phyloP scores from a whole-genome alignment of 2,113 vertebrate species.

The Phodopus roborovskii region DNA sequence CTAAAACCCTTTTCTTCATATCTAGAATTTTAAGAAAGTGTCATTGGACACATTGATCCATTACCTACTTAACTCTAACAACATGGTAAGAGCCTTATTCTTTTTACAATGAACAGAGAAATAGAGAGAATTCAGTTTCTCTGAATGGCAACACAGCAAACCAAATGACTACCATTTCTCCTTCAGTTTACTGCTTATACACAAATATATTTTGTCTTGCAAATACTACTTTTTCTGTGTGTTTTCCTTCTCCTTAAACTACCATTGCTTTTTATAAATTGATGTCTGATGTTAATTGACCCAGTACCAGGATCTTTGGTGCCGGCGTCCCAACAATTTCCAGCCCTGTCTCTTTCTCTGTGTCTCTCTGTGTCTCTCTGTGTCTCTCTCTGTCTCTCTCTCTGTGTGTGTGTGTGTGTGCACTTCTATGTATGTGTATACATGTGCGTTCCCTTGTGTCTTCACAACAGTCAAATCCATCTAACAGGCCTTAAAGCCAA shows the following conservation, averaged over 20 bases:
- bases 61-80: conserved; percentile 52
- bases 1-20: conserved; percentile 30
- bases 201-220: conserved; percentile 12
- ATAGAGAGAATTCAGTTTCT: conserved; percentile 46
- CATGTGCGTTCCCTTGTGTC: not conserved
- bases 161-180: conserved; percentile 16
- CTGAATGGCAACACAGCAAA: conserved; percentile 23
- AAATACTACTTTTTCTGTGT: conserved; percentile 49
- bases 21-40: conserved; percentile 53
- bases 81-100: conserved; percentile 36
- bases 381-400: not conserved
- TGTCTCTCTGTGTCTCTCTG: too few relatives aligned
- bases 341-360: not conserved
- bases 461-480: conserved; percentile 49
- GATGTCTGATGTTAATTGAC: conserved; percentile 26
- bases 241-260: conserved; percentile 16
- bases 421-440: not conserved
- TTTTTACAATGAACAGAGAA: conserved; percentile 54
- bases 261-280: conserved; percentile 26
- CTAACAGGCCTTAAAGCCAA: conserved; percentile 45
- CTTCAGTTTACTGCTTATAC: conserved; percentile 12
- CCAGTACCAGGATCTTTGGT: not conserved
- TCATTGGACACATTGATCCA: conserved; percentile 12
- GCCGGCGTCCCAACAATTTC: conserved; percentile 43
- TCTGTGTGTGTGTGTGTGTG: not conserved